Evolutionary conservation across 92 coral and sea anemone genomes (phyloP), one percentile per base, ranked within the genome.

Genomic region (Bergia sp.): DNA sequence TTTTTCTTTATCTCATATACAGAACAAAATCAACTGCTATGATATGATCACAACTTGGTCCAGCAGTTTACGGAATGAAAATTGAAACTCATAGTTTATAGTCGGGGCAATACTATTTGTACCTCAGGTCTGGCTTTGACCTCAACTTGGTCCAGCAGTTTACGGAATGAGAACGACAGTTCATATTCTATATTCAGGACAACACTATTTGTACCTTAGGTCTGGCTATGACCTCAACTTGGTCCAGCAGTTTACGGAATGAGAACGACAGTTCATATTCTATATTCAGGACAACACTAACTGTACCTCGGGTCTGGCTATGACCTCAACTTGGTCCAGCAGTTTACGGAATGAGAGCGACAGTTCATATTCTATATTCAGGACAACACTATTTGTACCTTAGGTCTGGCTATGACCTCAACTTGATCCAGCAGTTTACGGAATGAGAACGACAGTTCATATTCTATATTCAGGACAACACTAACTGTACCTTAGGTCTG

Each of bases 111-210:
- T 3, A 2, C 21, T 21, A 2, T 29, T 20, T 91, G 29, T 81
- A 96, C 99, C 96, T 96, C 94, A 23, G 98, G 98, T 88, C 94
- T 97, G 13, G 98, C 96, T 40, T 93, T 95, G 85, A 97, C 97
- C 73, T 95, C 98, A 10, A 95, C 98, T 88, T 95, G 98, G 69
- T 97, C 99, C 71, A 97, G 91, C 37, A 93, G 88, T 74, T 97
- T 96, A 75, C 98, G 97, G 50, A 94, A 91, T 20, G 93, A 75
- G 53, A 93, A 76, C 1, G 98, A 98, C 23, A 97, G 91, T 79
- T 97, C 29, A 29, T 97, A 50, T 97, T 94, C 65, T 96, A 95
- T 37, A 97, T 84, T 8, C 98, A 91, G 37, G 98, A 40, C 1
- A 76, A n/a, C 2, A 0, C 37, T 3, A 77, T 41, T n/a, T 77